These are phyloP conservation scores for Bryconaethiops microstoma DNA, from an alignment of 2,797 vertebrate genomes.

Conservation along the genomic window DNA sequence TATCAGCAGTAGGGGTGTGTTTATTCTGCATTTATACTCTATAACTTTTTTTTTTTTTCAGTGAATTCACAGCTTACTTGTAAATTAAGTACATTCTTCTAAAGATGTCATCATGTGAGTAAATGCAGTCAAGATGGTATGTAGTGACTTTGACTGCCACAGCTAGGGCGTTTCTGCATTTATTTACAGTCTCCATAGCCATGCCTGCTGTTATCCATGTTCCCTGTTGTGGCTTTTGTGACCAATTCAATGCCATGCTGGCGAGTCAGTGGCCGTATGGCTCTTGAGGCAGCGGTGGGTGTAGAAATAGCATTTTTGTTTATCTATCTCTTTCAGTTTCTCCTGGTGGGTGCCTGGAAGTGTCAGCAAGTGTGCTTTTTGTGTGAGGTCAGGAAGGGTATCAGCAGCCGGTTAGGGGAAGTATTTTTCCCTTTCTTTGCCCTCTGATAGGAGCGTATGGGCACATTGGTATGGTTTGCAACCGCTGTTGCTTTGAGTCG, in stretches of 20 bases:
- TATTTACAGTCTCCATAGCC: not conserved
- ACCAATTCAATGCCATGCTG: not conserved
- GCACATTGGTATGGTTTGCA: constrained; percentile 29
- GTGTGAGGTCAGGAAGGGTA: constrained; percentile 2
- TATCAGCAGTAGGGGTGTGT: not conserved
- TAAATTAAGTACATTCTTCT: too few relatives aligned
- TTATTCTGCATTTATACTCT: too few relatives aligned
- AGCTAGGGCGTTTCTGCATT: not conserved
- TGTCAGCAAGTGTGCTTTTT: not conserved
- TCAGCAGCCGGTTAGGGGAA: not conserved
- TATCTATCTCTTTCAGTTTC: not conserved
- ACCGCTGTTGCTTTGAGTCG: constrained; percentile 30
- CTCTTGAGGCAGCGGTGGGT: not conserved
- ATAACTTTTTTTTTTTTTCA: too few relatives aligned
- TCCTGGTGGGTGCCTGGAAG: not conserved
- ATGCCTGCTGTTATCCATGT: not conserved
- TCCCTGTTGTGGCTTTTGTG: not conserved
- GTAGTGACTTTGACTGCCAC: not conserved
- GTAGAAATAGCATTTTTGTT: not conserved
- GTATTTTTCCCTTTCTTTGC: constrained; percentile 10
- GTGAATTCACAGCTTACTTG: too few relatives aligned
- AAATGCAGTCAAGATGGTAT: not conserved
- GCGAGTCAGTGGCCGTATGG: not conserved
- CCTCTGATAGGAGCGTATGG: constrained; percentile 23
- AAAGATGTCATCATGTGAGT: too few relatives aligned